Evolutionary conservation across 2,797 vertebrate species (phyloP), one percentile per base, ranked within the genome.

Genomic region (Limnodromus scolopaceus): DNA sequence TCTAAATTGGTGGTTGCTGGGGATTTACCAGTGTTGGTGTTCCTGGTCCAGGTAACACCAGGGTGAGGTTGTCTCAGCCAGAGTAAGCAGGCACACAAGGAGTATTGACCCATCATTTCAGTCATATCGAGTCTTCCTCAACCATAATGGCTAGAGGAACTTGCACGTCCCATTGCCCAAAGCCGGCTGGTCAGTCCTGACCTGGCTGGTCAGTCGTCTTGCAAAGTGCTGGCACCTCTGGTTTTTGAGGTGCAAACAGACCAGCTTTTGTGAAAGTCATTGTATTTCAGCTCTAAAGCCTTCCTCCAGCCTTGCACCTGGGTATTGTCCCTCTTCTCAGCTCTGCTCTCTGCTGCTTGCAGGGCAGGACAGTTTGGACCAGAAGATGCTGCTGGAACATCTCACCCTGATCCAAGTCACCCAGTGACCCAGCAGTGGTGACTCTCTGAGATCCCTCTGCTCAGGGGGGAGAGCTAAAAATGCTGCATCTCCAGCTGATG

Each of bases 91-190:
- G 1, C 20, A 16, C 60, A 32, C 4, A 0, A 16, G 43, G 51
- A 20, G n/a, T 24, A 20, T 9, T 13, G 25, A 64, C 38, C 55
- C 32, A 13, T 38, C 7, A 2, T 3, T 24, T 28, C 34, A 28
- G 58, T 27, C 23, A 13, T 11, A 16, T 7, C 11, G 68, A 63
- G 43, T 39, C 46, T 48, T 74, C 60, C 49, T 84, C 68, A 74
- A 1, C 43, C 28, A 39, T 22, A 74, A 36, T 3, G 27, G 24
- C 49, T 28, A 30, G 28, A 49, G 60, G 25, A 63, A 46, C 78
- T 23, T 13, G 9, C 0, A 0, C 17, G 15, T 82, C 15, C 36
- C 7, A 1, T 9, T 30, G 28, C 17, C 32, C 28, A 38, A 51
- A 83, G 30, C 19, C 25, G 9, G 7, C 12, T 48, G 49, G 19